Conservation (phyloP, 2,797 vertebrate genomes). For the Sebastes variabilis region DNA sequence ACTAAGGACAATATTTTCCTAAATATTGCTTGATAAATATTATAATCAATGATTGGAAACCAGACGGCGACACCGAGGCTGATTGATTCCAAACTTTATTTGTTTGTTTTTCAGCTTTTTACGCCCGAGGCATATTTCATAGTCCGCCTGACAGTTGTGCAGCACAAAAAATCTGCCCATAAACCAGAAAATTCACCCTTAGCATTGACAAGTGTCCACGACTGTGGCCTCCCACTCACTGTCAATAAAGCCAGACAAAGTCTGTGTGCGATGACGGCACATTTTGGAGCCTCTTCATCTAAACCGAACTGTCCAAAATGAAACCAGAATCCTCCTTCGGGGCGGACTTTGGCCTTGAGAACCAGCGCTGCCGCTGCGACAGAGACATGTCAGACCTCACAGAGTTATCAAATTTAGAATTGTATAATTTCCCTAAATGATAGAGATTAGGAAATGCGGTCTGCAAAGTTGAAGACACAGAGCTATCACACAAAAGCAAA, state of each 20-base stretch:
- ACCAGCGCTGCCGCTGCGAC: neutral
- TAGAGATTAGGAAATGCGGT: conserved; percentile 22
- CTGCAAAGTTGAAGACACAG: conserved; percentile 25
- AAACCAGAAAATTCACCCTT: conserved; percentile 19
- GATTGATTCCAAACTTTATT: conserved; percentile 19
- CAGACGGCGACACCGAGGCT: neutral
- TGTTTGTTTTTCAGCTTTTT: conserved; percentile 29
- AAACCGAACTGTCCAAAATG: conserved; percentile 20
- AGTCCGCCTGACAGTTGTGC: conserved; percentile 14
- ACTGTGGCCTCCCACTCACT: conserved; percentile 40
- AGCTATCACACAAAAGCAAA: conserved; percentile 45
- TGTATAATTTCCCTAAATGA: conserved; percentile 5
- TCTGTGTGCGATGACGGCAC: conserved; percentile 9
- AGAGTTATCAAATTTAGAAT: neutral
- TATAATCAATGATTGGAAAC: conserved; percentile 17
- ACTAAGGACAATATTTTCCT: neutral
- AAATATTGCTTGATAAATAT: conserved; percentile 14
- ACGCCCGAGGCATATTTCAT: conserved; percentile 6
- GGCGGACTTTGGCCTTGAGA: conserved; percentile 1
- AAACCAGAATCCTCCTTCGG: conserved; percentile 7
- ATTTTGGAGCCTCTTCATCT: conserved; percentile 28
- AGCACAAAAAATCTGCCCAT: conserved; percentile 17
- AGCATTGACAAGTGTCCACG: conserved; percentile 27
- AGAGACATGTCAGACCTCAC: conserved; percentile 5
- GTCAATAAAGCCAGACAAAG: conserved; percentile 27